These are phyloP conservation scores for Grus americana DNA, from an alignment of 2,113 vertebrate species.

Conservation along the genomic window DNA sequence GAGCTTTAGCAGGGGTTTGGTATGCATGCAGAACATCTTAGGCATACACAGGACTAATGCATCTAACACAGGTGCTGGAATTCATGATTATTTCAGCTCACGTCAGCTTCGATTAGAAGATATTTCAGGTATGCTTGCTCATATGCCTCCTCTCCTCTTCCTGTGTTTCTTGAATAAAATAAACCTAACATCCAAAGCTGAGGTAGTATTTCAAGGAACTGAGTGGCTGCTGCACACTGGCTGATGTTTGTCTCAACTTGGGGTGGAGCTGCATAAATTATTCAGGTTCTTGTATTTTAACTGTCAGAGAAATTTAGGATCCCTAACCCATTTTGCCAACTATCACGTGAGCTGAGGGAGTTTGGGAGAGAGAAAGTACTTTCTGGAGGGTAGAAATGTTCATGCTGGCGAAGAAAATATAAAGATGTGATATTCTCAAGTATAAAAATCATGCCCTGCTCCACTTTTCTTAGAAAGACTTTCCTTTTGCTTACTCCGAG, in stretches of 20 bases:
- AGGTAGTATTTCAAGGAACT: not conserved
- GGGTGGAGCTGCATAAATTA: conserved; percentile 1
- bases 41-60: not conserved
- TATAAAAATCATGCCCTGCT: not conserved
- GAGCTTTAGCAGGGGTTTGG: not conserved
- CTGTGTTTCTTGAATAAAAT: not conserved
- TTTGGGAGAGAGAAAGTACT: not conserved
- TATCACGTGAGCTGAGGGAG: not conserved
- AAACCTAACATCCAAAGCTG: not conserved
- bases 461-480: conserved; percentile 4
- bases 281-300: not conserved
- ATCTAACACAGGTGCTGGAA: not conserved
- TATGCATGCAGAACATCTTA: not conserved
- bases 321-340: not conserved
- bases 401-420: not conserved
- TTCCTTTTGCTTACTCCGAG: not conserved
- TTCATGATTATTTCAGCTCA: not conserved
- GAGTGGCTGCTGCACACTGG: not conserved
- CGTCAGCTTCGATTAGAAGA: not conserved
- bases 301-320: not conserved
- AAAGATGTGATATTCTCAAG: not conserved
- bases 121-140: not conserved
- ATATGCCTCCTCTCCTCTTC: not conserved
- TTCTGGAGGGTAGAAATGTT: not conserved
- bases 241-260: not conserved